phyloP scores from a whole-genome alignment of 2,888 invertebrate species.

The Amphiduros pacificus region DNA sequence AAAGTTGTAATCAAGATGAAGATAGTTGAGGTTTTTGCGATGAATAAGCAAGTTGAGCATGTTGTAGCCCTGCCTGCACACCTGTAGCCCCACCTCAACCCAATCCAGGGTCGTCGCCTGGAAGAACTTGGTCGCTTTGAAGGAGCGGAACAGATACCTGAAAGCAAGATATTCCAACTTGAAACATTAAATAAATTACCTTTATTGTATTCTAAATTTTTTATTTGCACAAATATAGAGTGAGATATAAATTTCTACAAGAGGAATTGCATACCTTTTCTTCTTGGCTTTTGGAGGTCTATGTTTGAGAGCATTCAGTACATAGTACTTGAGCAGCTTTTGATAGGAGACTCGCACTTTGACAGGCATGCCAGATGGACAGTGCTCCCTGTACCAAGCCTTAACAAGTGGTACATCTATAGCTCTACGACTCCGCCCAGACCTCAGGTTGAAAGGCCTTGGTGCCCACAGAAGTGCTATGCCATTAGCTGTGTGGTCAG shows the following conservation, averaged over 20 bases:
- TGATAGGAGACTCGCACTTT: slow-evolving; percentile 99
- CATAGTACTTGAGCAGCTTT: slow-evolving; percentile 96
- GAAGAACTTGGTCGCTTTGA: slow-evolving; percentile 99
- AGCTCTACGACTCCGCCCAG: slow-evolving; percentile 89
- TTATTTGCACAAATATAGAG: too few species aligned
- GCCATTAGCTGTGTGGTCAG: slow-evolving; percentile 98
- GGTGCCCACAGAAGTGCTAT: slow-evolving; percentile 97
- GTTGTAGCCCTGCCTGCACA: slow-evolving; percentile 98
- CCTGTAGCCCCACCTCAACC: slow-evolving; percentile 97
- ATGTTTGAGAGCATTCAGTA: slow-evolving; percentile 96
- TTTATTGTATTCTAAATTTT: too few species aligned
- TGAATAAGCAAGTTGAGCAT: slow-evolving; percentile 99
- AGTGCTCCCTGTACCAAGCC: slow-evolving; percentile 70
- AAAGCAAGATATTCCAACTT: too few species aligned
- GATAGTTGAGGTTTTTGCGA: slow-evolving; percentile 97
- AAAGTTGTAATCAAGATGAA: slow-evolving; percentile 99
- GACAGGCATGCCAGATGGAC: slow-evolving; percentile 70
- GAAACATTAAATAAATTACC: too few species aligned
- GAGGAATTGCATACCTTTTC: too few species aligned
- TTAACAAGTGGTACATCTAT: slow-evolving; percentile 97
- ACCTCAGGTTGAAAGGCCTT: slow-evolving; percentile 94
- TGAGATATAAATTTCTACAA: too few species aligned
- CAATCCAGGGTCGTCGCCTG: slow-evolving; percentile 99
- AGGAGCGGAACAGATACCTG: slow-evolving; percentile 97
- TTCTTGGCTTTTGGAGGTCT: slow-evolving; percentile 98